Base-by-base conservation (phyloP, 2,113 vertebrate species). In the Azemiops feae region DNA sequence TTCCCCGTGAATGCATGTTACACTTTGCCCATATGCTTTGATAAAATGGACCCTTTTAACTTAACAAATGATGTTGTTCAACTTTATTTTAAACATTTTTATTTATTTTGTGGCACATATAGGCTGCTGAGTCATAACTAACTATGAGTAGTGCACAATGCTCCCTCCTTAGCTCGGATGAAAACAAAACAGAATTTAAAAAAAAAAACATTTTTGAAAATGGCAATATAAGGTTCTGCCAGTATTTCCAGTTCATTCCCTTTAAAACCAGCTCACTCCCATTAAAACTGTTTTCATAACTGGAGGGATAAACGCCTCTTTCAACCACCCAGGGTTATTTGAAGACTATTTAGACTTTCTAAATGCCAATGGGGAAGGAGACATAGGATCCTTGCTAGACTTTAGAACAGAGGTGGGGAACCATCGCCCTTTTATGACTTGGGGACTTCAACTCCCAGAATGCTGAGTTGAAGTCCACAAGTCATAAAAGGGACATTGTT, bases 1-100 rank as follows among this genome's bases (percentile, higher is more conserved):
- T 39, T 74, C 16, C 69, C 69, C 6, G 30, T n/a, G 11, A n/a
- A 69, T 64, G 30, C 27, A 16, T n/a, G 30, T 16, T 16, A 1
- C 64, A 12, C 34, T 4, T 89, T 64, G 47, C 14, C 91, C 25
- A 4, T 55, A 4, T 54, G 9, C 91, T 95, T 95, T 95, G 94
- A 60, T 45, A 85, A n/a, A 91, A 74, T 74, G 50, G 90, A 52
- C 52, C 92, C 93, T 92, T 47, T 87, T 88, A 55, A 2, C 93
- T 94, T 91, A 90, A 90, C 92, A 94, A 60, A 90, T 10, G 18
- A 57, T 58, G 25, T 9, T 88, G 81, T 23, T 92, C 53, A 6
- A 92, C 58, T 53, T 74, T 34, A 34, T 74, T 74, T 34, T 39
- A 74, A 74, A 39, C 5, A 39, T 74, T 74, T 8, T 39, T 81